Evolutionary conservation across 2,797 vertebrate genomes (phyloP).

Genomic region (Stomatorhinus walkeri): DNA sequence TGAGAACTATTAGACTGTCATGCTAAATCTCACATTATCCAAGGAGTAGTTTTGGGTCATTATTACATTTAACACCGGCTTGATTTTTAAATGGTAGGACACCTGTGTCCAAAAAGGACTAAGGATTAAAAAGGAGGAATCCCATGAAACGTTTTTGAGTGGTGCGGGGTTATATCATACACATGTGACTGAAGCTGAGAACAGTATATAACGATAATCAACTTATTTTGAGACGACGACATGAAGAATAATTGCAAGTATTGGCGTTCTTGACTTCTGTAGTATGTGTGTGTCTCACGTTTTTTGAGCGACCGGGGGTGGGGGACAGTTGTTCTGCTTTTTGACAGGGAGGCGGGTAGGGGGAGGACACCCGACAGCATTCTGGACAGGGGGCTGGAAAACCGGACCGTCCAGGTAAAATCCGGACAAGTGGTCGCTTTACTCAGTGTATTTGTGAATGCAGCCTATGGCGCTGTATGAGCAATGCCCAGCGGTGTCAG

Average conservation of each 20-base stretch:
- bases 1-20: background rate
- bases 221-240: background rate
- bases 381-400: background rate
- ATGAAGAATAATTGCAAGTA: background rate
- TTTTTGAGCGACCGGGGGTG: background rate
- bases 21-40: background rate
- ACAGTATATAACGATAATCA: background rate
- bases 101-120: background rate
- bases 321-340: background rate
- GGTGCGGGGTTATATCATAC: background rate
- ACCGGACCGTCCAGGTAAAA: background rate
- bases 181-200: background rate
- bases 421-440: background rate
- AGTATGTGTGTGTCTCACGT: background rate
- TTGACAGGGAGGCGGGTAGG: background rate
- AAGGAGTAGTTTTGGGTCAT: background rate
- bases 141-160: background rate
- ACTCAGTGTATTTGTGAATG: background rate
- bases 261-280: background rate
- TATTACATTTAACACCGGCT: background rate
- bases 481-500: background rate
- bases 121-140: background rate
- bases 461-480: background rate
- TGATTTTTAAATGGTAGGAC: background rate
- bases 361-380: background rate